These are phyloP conservation scores for Naja naja DNA, from an alignment of 2,113 vertebrate genomes.

Conservation along the genomic window DNA sequence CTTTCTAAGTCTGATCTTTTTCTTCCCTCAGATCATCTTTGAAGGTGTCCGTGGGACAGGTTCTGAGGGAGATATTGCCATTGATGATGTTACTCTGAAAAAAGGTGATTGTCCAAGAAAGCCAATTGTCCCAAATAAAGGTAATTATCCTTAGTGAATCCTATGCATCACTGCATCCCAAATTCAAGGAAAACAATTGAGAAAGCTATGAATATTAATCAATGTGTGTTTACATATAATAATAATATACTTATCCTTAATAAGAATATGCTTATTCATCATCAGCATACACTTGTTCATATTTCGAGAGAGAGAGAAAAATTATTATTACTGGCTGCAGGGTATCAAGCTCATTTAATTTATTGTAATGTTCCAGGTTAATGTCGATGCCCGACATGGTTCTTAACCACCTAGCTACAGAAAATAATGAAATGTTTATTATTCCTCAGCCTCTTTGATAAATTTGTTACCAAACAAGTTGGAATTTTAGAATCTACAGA, in stretches of 20 bases:
- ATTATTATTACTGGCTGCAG: background rate
- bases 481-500: background rate
- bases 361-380: background rate
- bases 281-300: background rate
- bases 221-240: background rate
- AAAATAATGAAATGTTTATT: background rate
- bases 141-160: accelerated
- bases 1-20: constrained; percentile 38
- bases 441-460: background rate
- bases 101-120: constrained; percentile 85
- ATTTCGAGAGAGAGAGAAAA: no score
- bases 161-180: background rate
- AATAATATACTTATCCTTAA: background rate
- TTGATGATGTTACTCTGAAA: constrained; percentile 93
- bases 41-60: constrained; percentile 88
- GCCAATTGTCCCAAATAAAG: constrained; percentile 72
- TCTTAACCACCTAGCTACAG: background rate
- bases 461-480: background rate
- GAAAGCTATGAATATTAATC: background rate
- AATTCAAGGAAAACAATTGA: background rate
- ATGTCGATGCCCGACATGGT: background rate
- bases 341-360: background rate
- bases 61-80: constrained; percentile 93
- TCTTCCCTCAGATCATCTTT: constrained; percentile 85
- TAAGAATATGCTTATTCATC: background rate